Base-by-base conservation (phyloP, 2,888 invertebrate species). In the Dryadula phaetusa region DNA sequence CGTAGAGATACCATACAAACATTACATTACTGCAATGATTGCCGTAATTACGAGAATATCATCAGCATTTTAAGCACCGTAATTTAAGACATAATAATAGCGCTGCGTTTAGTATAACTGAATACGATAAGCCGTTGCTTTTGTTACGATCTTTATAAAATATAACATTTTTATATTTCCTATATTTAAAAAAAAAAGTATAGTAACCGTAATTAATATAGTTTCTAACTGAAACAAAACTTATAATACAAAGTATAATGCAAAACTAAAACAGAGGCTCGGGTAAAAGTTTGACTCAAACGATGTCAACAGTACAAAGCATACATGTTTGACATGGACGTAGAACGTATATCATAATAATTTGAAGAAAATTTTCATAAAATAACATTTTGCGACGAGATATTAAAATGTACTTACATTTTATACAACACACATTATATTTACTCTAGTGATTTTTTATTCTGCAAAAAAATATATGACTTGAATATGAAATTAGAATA, bases 31-130 rank as follows among this genome's bases (percentile, higher is more conserved):
- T 47, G 37, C 52, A 32, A 47, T 66, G 65, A 69, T 47, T 52
- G 56, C 63, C n/a, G 56, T 47, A 63, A 63, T 66, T 60, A 69
- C 66, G 54, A 34, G n/a, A 44, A 32, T 53, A 53, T 54, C 53
- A 53, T 54, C 53, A 66, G 42, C 54, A 58, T 47, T 66, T 66
- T 61, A 61, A 69, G 62, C 53, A 56, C 40, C 22, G 56, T 25
- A 58, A 54, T 66, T 54, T 64, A 64, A 54, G 54, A 54, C 44
- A 40, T 22, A 16, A 44, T 64, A 54, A 54, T 54, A 16, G 46
- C 25, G 46, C 37, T 47, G 47, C 46, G 46, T 49, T 58, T 58
- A 64, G 37, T 18, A 34, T 64, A 58, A 64, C 46, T 42, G 47
- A 47, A 28, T 20, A 14, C 18, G 40, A 64, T 64, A 64, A 64